These are phyloP conservation scores for Hippotragus niger DNA, from an alignment of 2,113 vertebrate genomes.

Conservation along the genomic window DNA sequence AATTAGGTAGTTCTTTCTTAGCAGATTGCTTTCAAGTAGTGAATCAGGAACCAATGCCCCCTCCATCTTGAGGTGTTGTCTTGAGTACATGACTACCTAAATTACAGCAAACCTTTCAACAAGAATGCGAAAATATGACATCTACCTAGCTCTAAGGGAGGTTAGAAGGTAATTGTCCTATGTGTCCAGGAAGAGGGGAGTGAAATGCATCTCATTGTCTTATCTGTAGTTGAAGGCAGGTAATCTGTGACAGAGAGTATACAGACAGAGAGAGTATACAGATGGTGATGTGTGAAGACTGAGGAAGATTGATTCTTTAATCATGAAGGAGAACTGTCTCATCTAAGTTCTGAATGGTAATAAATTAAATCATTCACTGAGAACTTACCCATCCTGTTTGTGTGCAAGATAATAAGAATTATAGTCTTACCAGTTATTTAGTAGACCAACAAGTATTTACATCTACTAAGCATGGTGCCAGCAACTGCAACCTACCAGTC, in stretches of 20 bases:
- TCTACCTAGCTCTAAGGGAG: background rate
- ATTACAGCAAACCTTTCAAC: background rate
- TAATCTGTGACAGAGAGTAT: background rate
- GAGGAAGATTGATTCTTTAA: background rate
- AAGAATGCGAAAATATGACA: background rate
- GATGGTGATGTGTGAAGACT: background rate
- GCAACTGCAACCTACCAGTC: background rate
- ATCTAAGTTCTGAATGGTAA: background rate
- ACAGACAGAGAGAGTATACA: background rate
- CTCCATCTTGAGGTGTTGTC: background rate
- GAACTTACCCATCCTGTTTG: background rate
- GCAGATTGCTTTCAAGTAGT: background rate
- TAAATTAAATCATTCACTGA: background rate
- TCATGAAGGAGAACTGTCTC: background rate
- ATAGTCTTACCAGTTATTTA: background rate
- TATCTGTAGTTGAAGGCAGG: background rate
- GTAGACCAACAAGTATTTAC: background rate
- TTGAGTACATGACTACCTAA: background rate
- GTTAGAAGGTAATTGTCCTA: background rate
- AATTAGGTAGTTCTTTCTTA: background rate
- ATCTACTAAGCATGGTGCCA: background rate
- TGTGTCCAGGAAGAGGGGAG: background rate
- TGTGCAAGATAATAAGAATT: background rate
- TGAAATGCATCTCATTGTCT: background rate
- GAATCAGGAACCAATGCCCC: background rate